Percentiles rank a stretch among this genome's conserved stretches.
Conservation (phyloP, 2,888 invertebrate genomes). For the Calameuta filiformis region DNA sequence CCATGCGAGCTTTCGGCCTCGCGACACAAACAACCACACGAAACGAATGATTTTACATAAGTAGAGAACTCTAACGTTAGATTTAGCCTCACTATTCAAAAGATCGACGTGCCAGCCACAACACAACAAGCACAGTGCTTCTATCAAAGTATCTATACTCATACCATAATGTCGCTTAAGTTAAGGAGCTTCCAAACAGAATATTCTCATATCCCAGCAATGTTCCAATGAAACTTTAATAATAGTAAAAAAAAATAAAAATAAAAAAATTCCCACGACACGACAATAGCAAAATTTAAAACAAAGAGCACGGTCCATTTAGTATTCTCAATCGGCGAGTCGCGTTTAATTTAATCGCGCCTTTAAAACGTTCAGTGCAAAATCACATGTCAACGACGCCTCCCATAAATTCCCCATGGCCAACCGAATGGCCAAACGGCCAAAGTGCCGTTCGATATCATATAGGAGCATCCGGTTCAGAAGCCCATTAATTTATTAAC, state of each 20-base stretch:
- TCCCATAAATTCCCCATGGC: neutral
- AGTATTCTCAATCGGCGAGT: neutral
- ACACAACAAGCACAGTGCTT: constrained; percentile 50
- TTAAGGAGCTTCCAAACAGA: constrained; percentile 54
- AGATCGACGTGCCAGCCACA: constrained; percentile 46
- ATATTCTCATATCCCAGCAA: neutral
- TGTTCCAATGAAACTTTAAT: neutral
- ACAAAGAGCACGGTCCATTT: neutral
- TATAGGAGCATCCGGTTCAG: constrained; percentile 48
- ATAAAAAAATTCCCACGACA: neutral
- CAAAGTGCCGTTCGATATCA: neutral
- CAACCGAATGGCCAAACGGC: neutral
- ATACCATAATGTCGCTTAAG: constrained; percentile 43
- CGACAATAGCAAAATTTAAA: neutral
- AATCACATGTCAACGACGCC: neutral
- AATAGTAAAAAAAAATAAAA: no score
- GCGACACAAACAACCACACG: constrained; percentile 38
- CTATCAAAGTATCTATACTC: constrained; percentile 45
- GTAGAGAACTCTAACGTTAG: constrained; percentile 14
- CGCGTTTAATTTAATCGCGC: neutral
- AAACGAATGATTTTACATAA: constrained; percentile 24
- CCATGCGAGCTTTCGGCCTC: constrained; percentile 4
- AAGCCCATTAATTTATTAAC: constrained; percentile 59
- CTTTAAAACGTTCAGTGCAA: neutral
- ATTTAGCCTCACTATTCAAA: constrained; percentile 22